Evolutionary conservation across 1,140 invertebrate species (phyloP).

Genomic region (Listronotus bonariensis): DNA sequence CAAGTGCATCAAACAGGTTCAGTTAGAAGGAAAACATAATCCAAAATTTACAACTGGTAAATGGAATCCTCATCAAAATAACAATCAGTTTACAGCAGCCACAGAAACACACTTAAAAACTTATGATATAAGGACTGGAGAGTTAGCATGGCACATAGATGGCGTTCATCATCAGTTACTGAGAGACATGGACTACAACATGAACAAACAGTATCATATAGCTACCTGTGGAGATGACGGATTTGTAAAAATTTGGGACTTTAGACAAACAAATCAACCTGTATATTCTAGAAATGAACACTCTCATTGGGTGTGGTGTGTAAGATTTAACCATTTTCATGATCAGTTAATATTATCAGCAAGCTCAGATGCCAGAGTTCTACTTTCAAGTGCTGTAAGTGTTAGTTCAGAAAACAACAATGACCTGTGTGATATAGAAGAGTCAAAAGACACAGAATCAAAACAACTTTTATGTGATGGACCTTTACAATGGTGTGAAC

Average conservation of each 20-base stretch:
- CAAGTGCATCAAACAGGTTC: conserved; percentile 56
- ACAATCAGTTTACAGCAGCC: conserved; percentile 64
- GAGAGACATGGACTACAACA: conserved; percentile 94
- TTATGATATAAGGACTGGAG: conserved; percentile 80
- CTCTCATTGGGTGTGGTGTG: conserved; percentile 95
- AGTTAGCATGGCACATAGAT: conserved; percentile 80
- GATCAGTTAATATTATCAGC: conserved; percentile 95
- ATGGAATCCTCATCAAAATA: conserved; percentile 94
- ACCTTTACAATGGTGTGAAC: conserved; percentile 87
- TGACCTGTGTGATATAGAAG: conserved; percentile 39
- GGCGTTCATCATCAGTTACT: conserved; percentile 87
- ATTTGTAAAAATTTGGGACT: conserved; percentile 94
- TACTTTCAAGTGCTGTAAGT: conserved; percentile 83
- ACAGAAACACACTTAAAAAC: conserved; percentile 80
- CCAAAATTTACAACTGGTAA: conserved; percentile 81
- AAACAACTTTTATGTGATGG: conserved; percentile 71
- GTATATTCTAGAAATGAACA: conserved; percentile 85
- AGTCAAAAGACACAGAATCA: conserved; percentile 43
- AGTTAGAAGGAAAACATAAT: conserved; percentile 69
- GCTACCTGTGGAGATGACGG: conserved; percentile 96
- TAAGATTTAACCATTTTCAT: conserved; percentile 94
- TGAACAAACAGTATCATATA: conserved; percentile 92
- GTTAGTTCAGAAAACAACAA: conserved; percentile 70
- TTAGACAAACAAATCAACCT: conserved; percentile 77
- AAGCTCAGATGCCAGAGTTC: conserved; percentile 91